phyloP scores from a whole-genome alignment of 2,797 vertebrate genomes.

The Denticeps clupeoides region DNA sequence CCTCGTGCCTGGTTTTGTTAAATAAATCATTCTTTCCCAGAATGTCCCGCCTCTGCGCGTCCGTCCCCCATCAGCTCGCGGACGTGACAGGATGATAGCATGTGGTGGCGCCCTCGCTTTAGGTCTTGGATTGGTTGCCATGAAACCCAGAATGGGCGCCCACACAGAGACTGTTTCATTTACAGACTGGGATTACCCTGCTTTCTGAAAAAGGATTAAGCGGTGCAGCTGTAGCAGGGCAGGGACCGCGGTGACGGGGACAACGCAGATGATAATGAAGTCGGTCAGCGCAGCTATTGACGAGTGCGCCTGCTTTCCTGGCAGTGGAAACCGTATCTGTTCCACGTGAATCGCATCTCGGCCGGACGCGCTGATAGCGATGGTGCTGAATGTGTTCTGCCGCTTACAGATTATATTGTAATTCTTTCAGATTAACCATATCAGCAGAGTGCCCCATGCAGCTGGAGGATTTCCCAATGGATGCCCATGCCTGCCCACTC shows the following conservation, averaged over 20 bases:
- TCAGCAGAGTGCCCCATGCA: conserved; percentile 98
- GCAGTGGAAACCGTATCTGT: too few species aligned
- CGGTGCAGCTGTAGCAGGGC: too few species aligned
- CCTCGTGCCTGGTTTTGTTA: too few species aligned
- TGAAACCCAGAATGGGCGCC: too few species aligned
- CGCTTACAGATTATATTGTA: conserved; percentile 2
- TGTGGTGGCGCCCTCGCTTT: conserved; percentile 30
- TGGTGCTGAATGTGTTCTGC: not conserved
- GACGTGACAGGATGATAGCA: too few species aligned
- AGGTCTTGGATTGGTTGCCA: too few species aligned
- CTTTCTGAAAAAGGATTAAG: conserved; percentile 14
- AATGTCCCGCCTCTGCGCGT: too few species aligned
- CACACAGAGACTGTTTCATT: conserved; percentile 6
- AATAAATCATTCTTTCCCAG: too few species aligned
- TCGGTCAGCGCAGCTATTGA: not conserved
- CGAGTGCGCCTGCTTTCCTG: too few species aligned
- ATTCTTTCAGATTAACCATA: conserved; percentile 77
- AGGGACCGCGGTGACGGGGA: not conserved
- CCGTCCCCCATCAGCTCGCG: too few species aligned
- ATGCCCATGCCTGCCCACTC: conserved; percentile 90
- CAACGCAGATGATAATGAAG: not conserved
- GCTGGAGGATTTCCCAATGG: conserved; percentile 97
- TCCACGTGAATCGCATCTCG: not conserved
- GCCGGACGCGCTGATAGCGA: conserved; percentile 1
- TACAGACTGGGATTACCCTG: not conserved